Evolutionary conservation across 2,888 invertebrate species (phyloP).

Genomic region (Sacculina carcini): DNA sequence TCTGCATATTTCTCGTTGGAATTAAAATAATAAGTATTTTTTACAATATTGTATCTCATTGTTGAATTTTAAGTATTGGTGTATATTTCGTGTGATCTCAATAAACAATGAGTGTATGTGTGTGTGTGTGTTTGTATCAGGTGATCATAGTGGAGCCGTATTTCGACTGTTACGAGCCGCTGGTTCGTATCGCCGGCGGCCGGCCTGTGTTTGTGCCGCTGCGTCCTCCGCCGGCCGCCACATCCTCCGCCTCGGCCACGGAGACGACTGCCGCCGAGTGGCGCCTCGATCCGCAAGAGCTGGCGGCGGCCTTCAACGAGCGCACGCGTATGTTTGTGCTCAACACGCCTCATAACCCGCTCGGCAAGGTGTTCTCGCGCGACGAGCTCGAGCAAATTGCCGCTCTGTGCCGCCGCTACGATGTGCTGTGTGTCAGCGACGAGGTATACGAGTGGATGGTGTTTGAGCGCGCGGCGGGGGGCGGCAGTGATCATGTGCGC

Average conservation of each 20-base stretch:
- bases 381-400: constrained; percentile 51
- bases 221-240: constrained; percentile 43
- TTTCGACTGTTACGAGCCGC: constrained; percentile 92
- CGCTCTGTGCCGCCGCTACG: constrained; percentile 64
- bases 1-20: no score
- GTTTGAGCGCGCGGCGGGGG: constrained; percentile 45
- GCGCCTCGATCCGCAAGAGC: constrained; percentile 54
- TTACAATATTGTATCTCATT: no score
- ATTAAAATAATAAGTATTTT: no score
- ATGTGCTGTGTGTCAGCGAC: constrained; percentile 73
- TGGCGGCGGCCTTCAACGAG: constrained; percentile 47
- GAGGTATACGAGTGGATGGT: constrained; percentile 98
- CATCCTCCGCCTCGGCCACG: constrained; percentile 55
- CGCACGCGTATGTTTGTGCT: constrained; percentile 82
- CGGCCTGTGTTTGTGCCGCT: constrained; percentile 61
- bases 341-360: constrained; percentile 95
- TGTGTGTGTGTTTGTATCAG: no score
- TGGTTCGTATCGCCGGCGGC: constrained; percentile 70
- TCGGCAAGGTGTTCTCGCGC: constrained; percentile 60
- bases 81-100: no score
- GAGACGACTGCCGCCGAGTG: constrained; percentile 59
- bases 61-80: no score
- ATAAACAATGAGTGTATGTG: no score
- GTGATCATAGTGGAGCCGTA: constrained; percentile 94
- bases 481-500: constrained; percentile 63